Evolutionary conservation across 2,113 vertebrate genomes (phyloP).

Genomic region (Callithrix jacchus): DNA sequence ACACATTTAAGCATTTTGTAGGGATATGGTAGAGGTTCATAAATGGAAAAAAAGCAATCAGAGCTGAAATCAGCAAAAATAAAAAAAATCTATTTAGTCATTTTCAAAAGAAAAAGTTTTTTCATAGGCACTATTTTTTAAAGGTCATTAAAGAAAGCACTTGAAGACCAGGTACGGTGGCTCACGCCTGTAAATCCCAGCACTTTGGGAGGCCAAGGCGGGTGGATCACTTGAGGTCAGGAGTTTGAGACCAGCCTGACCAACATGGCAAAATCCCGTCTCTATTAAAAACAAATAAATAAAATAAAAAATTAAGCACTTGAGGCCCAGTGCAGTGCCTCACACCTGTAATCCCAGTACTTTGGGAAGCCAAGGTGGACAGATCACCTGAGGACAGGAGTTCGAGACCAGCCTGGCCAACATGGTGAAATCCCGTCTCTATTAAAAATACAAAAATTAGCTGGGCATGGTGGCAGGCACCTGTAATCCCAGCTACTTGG

Average conservation of each 20-base stretch:
- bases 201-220: neutral
- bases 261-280: neutral
- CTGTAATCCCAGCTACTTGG: neutral
- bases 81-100: neutral
- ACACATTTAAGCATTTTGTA: neutral
- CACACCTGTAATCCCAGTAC: too few species aligned
- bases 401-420: too few species aligned
- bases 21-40: neutral
- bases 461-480: too few species aligned
- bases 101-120: constrained; percentile 34
- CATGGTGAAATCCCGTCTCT: too few species aligned
- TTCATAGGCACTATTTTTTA: neutral
- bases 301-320: too few species aligned
- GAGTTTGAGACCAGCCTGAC: neutral
- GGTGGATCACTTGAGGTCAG: neutral
- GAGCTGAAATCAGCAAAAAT: neutral
- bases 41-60: neutral
- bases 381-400: too few species aligned
- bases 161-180: neutral
- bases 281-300: too few species aligned
- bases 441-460: too few species aligned
- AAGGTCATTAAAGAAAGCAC: neutral
- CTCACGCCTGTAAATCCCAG: neutral
- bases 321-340: fast-evolving
- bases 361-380: too few species aligned